phyloP scores from a whole-genome alignment of 2,113 vertebrate species.

The Platysternon megacephalum region DNA sequence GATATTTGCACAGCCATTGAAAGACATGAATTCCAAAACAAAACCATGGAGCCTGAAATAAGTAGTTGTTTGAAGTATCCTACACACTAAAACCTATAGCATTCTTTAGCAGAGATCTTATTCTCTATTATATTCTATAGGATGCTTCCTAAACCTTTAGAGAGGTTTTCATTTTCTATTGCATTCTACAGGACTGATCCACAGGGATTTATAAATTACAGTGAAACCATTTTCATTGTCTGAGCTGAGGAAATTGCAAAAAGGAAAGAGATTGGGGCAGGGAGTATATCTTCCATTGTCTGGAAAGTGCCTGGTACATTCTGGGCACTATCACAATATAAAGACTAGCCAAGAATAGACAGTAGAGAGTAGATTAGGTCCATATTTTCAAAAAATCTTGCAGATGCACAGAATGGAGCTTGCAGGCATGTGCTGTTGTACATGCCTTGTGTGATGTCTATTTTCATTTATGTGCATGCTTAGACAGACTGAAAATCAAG shows the following conservation, averaged over 20 bases:
- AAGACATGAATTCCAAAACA: not conserved
- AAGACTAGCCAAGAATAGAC: constrained; percentile 37
- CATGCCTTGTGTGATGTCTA: not conserved
- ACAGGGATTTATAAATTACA: constrained; percentile 38
- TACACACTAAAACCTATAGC: not conserved
- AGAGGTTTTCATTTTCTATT: constrained; percentile 37
- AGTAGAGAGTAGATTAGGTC: constrained; percentile 39
- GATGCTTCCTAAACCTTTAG: constrained; percentile 14
- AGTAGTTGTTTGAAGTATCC: not conserved
- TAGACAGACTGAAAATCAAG: constrained; percentile 64
- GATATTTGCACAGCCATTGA: not conserved
- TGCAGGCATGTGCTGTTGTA: not conserved
- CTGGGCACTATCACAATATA: constrained; percentile 10
- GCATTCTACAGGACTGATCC: constrained; percentile 12
- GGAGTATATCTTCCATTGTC: constrained; percentile 20
- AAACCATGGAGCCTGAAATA: not conserved
- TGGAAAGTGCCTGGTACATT: constrained; percentile 37
- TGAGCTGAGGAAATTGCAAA: constrained; percentile 7
- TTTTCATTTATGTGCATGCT: constrained; percentile 56
- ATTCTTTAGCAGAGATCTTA: not conserved
- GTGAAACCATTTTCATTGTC: constrained; percentile 43
- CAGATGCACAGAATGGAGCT: constrained; percentile 24
- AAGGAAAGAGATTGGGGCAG: constrained; percentile 32
- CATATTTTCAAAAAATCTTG: constrained; percentile 11
- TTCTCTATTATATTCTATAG: constrained; percentile 10